Conservation (phyloP, 2,113 vertebrate genomes). For the Clarias batrachus region DNA sequence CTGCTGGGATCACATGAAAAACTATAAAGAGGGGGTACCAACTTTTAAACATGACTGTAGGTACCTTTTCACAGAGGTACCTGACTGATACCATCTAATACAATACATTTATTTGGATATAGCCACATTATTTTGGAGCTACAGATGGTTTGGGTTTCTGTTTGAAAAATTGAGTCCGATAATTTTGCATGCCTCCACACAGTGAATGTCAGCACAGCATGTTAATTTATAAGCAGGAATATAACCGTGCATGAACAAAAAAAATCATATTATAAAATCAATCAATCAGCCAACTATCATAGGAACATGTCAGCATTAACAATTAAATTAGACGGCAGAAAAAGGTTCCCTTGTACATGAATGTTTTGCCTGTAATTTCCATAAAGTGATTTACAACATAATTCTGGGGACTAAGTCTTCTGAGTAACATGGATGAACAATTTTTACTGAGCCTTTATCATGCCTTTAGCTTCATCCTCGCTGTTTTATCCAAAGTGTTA, state of each 20-base stretch:
- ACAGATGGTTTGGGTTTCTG: background rate
- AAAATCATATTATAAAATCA: background rate
- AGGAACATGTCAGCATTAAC: background rate
- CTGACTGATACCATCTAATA: background rate
- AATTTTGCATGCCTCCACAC: background rate
- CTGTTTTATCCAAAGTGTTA: background rate
- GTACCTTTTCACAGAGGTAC: background rate
- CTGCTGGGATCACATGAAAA: no score
- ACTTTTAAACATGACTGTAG: no score
- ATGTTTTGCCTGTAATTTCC: background rate
- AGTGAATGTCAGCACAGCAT: background rate
- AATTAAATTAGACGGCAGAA: background rate
- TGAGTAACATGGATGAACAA: background rate
- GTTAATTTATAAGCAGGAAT: background rate
- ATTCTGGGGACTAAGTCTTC: background rate
- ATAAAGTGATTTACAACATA: background rate
- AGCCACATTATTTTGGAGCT: background rate
- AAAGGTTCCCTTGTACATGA: background rate
- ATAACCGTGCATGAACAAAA: background rate
- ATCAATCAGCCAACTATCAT: background rate
- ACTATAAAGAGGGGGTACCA: no score
- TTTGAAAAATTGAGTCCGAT: background rate
- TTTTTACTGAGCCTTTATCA: background rate
- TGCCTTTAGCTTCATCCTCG: background rate
- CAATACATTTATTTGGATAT: background rate